Conservation (phyloP, 2,888 invertebrate genomes). For the Smittia aterrima region DNA sequence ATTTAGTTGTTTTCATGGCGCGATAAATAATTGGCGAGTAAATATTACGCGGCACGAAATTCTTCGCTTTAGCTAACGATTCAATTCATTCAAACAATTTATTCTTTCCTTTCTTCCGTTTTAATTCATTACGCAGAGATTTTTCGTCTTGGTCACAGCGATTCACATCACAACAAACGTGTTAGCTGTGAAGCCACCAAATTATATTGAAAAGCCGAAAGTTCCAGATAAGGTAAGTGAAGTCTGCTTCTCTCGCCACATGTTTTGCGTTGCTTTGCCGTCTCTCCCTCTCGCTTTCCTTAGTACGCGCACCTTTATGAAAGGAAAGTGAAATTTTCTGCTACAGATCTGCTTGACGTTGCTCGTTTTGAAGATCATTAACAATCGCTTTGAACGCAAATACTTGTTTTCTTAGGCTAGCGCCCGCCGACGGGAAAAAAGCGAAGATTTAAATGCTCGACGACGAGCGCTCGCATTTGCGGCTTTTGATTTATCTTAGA, state of each 20-base stretch:
- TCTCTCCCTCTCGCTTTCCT: not conserved
- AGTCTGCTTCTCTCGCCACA: slow-evolving; percentile 16
- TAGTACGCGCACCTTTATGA: not conserved
- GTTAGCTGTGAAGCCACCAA: slow-evolving; percentile 45
- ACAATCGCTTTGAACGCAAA: slow-evolving; percentile 6
- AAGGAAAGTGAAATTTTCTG: slow-evolving; percentile 36
- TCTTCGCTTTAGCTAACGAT: too few species aligned
- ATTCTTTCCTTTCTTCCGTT: not conserved
- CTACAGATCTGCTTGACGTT: not conserved
- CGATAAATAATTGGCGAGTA: too few species aligned
- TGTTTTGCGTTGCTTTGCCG: not conserved
- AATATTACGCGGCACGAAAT: too few species aligned
- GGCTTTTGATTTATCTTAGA: not conserved
- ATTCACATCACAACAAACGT: not conserved
- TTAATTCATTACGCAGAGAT: slow-evolving; percentile 21
- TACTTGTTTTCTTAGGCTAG: not conserved
- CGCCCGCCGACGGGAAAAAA: too few species aligned
- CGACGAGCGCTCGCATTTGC: too few species aligned
- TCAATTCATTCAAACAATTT: too few species aligned
- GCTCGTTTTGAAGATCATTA: slow-evolving; percentile 40
- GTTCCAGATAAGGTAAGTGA: slow-evolving; percentile 44
- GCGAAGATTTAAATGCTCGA: too few species aligned
- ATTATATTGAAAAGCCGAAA: slow-evolving; percentile 45
- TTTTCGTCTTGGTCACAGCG: slow-evolving; percentile 17
- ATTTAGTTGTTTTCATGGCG: not conserved